phyloP scores from a whole-genome alignment of 2,113 vertebrate genomes.

The Pardalotus punctatus region DNA sequence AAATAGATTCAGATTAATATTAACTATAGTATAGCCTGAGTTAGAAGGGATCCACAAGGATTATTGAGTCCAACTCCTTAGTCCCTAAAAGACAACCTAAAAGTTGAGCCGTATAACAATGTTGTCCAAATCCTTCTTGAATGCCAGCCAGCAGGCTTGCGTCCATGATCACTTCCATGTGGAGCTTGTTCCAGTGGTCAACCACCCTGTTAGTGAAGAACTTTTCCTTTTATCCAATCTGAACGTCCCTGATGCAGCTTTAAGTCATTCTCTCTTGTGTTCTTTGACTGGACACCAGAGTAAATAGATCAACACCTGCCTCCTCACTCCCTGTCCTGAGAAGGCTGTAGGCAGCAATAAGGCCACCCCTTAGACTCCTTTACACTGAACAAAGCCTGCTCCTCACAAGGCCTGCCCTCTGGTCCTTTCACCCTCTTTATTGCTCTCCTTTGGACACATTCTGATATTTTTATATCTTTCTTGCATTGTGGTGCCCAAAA shows the following conservation, averaged over 20 bases:
- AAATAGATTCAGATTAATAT: not conserved
- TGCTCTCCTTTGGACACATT: not conserved
- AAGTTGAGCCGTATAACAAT: not conserved
- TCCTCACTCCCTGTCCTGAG: not conserved
- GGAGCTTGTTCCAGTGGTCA: not conserved
- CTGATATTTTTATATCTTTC: not conserved
- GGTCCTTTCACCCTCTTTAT: not conserved
- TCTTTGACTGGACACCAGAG: not conserved
- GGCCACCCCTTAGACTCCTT: not conserved
- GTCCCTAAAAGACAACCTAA: not conserved
- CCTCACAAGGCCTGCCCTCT: not conserved
- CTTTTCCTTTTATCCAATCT: not conserved
- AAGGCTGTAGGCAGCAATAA: not conserved
- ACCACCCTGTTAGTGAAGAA: not conserved
- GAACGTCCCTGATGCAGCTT: not conserved
- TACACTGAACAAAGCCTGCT: not conserved
- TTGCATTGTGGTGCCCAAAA: not conserved
- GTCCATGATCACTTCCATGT: not conserved
- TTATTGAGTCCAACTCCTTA: not conserved
- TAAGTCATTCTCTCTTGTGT: rapidly evolving
- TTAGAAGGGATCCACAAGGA: not conserved
- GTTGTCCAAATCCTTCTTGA: not conserved
- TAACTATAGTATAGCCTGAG: not conserved
- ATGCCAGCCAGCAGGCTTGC: not conserved
- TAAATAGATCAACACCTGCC: not conserved